Conservation (phyloP, 2,888 invertebrate species). For the Hecatera dysodea region DNA sequence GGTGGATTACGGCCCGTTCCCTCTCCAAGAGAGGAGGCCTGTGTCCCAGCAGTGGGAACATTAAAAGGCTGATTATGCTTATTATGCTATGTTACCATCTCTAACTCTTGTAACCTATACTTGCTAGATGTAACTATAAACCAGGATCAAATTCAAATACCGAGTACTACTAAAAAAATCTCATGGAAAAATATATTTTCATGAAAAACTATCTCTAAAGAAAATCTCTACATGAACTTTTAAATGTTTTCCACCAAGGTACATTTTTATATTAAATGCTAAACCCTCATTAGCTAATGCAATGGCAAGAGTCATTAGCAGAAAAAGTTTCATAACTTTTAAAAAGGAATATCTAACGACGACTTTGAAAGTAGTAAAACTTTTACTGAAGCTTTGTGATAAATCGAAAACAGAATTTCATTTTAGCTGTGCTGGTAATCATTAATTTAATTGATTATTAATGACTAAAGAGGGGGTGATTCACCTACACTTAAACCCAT, state of each 20-base stretch:
- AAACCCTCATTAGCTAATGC: constrained; percentile 31
- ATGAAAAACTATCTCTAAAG: not conserved
- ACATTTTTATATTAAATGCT: constrained; percentile 21
- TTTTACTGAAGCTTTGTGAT: not conserved
- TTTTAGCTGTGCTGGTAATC: not conserved
- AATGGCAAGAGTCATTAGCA: constrained; percentile 23
- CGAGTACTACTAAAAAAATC: no score
- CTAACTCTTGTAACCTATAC: no score
- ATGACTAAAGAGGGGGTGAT: no score
- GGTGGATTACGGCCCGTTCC: no score
- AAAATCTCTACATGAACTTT: not conserved
- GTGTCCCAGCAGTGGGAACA: no score
- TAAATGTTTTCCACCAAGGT: not conserved
- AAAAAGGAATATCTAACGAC: constrained; percentile 10
- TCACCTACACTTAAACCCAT: not conserved
- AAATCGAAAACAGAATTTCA: not conserved
- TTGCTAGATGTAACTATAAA: no score
- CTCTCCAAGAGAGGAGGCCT: no score
- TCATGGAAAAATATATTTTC: no score
- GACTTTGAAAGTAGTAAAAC: not conserved
- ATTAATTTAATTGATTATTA: not conserved
- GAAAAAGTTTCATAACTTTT: constrained; percentile 13
- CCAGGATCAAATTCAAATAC: no score
- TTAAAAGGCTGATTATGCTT: no score
- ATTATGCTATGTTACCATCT: no score